Base-by-base conservation (phyloP, 2,888 invertebrate genomes). In the Temnothorax unifasciatus region DNA sequence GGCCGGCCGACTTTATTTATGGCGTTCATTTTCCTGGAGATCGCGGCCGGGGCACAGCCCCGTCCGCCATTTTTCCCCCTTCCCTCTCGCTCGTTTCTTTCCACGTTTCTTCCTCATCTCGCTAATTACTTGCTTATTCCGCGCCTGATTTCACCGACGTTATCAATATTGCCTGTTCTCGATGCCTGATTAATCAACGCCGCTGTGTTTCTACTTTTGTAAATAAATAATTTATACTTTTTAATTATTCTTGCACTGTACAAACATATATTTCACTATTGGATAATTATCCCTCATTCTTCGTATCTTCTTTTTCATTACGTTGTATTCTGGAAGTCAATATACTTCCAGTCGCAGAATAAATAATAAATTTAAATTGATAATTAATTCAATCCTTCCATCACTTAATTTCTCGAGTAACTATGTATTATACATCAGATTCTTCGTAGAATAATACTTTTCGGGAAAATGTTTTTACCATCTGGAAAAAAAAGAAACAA, bases 1-100 rank as follows among this genome's bases (percentile, higher is more conserved):
- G 93, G 91, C 89, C 92, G 91, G 87, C 90, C 91, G 91, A 87
- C 91, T 91, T 93, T 93, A 93, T 93, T 93, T 93, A 93, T 93
- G 91, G 93, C 89, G 89, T 93, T 93, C 92, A 93, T 93, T 93
- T 92, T 92, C 90, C 90, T 89, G 77, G 87, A 91, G 88, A 89
- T 88, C 88, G 90, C 90, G 76, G 82, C 85, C 86, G 84, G 86
- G 52, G 64, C 74, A 63, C 63, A 57, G 9, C 66, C 25, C n/a
- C 47, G 54, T 79, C 47, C 18, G 18, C 69, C 34, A 47, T 79
- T 69, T 79, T 79, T 50, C 68, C 57, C 52, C 63, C 38, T 18
- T 41, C 76, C 57, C 38, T 61, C 61, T 75, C 81, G 61, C 61
- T 68, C 69, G 54, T 57, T 15, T 34, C 74, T 44, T 71, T 34